Evolutionary conservation across 2,888 invertebrate genomes (phyloP).

Genomic region (Ceramica pisi): DNA sequence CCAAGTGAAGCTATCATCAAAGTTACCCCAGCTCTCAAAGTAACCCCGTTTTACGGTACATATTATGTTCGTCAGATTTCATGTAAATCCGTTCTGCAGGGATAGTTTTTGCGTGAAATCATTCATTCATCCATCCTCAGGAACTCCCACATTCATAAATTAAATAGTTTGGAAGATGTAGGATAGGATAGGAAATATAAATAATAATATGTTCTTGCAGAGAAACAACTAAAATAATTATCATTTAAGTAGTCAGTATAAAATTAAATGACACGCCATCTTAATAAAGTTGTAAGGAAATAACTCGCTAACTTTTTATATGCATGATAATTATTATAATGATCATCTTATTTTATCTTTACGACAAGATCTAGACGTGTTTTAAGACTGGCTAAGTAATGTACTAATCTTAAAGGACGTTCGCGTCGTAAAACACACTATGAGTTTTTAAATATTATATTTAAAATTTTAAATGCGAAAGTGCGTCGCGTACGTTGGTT

Average conservation of each 20-base stretch:
- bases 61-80: too few species aligned
- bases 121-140: too few species aligned
- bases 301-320: slow-evolving; percentile 6
- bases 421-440: background rate
- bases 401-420: slow-evolving; percentile 7
- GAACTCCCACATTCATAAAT: too few species aligned
- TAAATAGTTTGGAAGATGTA: background rate
- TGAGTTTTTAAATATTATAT: slow-evolving; percentile 10
- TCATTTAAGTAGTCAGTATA: background rate
- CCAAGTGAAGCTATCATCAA: too few species aligned
- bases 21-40: too few species aligned
- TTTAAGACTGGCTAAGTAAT: slow-evolving; percentile 3
- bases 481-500: slow-evolving; percentile 4
- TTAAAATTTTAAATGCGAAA: slow-evolving; percentile 22
- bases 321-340: slow-evolving; percentile 14
- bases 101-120: too few species aligned
- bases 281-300: slow-evolving; percentile 12
- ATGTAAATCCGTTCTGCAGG: too few species aligned
- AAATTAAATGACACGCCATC: background rate
- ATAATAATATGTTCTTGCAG: background rate
- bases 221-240: background rate
- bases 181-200: too few species aligned
- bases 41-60: too few species aligned
- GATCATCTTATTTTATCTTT: slow-evolving; percentile 28
- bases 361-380: slow-evolving; percentile 25